Conservation (phyloP, 2,888 invertebrate species). For the Emesis russula region DNA sequence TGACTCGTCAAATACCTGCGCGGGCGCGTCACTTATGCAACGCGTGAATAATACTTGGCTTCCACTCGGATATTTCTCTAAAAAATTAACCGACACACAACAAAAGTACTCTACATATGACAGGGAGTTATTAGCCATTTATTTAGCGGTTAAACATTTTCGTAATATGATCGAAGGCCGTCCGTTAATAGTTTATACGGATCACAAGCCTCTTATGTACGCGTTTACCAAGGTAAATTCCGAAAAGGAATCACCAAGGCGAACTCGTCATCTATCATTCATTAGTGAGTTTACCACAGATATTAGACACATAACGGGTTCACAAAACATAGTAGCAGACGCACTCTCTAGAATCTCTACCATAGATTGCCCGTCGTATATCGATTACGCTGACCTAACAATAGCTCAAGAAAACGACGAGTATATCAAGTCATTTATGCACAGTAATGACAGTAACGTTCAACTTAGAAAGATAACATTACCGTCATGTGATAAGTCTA, state of each 20-base stretch:
- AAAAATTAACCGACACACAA: not conserved
- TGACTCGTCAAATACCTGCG: slow-evolving; percentile 88
- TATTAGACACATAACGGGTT: not conserved
- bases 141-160: slow-evolving; percentile 6
- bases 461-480: not conserved
- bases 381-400: not conserved
- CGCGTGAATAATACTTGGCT: slow-evolving; percentile 16
- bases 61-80: slow-evolving; percentile 14
- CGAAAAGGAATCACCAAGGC: too few species aligned
- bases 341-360: slow-evolving; percentile 2
- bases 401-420: not conserved
- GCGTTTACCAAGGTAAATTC: too few species aligned
- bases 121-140: not conserved
- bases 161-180: not conserved
- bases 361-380: not conserved
- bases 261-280: too few species aligned
- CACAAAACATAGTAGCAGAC: slow-evolving; percentile 8
- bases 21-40: slow-evolving; percentile 90
- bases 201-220: too few species aligned
- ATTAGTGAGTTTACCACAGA: too few species aligned
- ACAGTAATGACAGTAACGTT: not conserved
- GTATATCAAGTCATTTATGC: not conserved
- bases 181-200: not conserved
- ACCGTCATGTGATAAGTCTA: not conserved
- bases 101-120: not conserved